phyloP scores from a whole-genome alignment of 2,113 vertebrate species.

The Picathartes gymnocephalus region DNA sequence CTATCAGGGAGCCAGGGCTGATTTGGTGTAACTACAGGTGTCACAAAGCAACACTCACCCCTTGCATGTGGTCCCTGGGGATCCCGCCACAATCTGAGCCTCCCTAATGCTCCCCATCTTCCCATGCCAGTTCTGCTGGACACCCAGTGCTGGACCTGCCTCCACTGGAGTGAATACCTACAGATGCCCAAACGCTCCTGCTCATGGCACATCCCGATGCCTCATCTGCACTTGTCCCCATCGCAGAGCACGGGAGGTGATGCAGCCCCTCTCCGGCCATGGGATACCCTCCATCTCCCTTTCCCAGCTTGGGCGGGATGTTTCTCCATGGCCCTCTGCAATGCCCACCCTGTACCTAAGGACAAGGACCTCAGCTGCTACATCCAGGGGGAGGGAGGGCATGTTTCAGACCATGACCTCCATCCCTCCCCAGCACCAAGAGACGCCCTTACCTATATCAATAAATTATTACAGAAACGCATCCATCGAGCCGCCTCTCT shows the following conservation, averaged over 20 bases:
- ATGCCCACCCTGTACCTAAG: neutral
- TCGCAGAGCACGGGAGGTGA: accelerated
- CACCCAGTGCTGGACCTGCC: neutral
- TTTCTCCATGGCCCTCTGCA: neutral
- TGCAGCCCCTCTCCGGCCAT: accelerated
- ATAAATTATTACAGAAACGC: neutral
- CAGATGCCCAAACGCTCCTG: neutral
- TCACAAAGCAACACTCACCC: neutral
- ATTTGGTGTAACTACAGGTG: neutral
- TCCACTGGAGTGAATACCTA: neutral
- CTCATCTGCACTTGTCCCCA: neutral
- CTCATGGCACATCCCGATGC: neutral
- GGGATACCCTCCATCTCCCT: neutral
- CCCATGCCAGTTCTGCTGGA: neutral
- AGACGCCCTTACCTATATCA: neutral
- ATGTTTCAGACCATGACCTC: neutral
- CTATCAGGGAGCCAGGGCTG: neutral
- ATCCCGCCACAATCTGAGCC: accelerated
- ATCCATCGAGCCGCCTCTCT: neutral
- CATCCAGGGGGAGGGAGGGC: neutral
- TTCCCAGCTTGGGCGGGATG: accelerated
- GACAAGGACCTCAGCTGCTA: neutral
- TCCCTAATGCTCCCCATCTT: neutral
- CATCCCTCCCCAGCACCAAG: neutral
- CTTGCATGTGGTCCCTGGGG: too few relatives aligned